phyloP scores from a whole-genome alignment of 2,113 vertebrate species.

The Formicarius rufipectus region DNA sequence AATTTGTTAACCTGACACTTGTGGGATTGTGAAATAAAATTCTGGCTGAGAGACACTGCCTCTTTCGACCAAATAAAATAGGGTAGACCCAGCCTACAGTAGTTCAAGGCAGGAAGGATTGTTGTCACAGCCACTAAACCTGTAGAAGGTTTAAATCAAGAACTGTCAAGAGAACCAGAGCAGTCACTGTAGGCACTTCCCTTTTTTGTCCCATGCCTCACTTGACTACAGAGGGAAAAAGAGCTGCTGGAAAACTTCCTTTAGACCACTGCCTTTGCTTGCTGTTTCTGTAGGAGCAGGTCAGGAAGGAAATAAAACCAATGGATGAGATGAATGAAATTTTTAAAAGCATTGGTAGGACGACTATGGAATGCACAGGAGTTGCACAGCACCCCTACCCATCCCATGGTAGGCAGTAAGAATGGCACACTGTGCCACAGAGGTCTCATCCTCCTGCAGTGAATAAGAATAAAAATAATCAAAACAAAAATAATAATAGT shows the following conservation, averaged over 20 bases:
- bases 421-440: accelerated
- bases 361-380: neutral
- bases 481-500: too few species aligned
- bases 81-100: neutral
- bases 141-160: neutral
- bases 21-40: neutral
- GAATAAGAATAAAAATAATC: too few species aligned
- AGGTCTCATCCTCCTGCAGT: neutral
- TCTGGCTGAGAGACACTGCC: neutral
- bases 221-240: neutral
- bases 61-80: neutral
- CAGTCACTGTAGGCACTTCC: neutral
- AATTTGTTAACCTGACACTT: neutral
- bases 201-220: neutral
- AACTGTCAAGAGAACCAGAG: neutral
- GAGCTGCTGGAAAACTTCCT: neutral
- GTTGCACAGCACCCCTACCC: accelerated
- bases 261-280: neutral
- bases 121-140: neutral
- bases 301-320: neutral
- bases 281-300: neutral
- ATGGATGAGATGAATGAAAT: neutral
- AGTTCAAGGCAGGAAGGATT: neutral
- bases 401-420: too few species aligned
- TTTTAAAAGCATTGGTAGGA: neutral